Conservation (phyloP, 2,797 vertebrate species). For the Heteromormyrus szaboi region DNA sequence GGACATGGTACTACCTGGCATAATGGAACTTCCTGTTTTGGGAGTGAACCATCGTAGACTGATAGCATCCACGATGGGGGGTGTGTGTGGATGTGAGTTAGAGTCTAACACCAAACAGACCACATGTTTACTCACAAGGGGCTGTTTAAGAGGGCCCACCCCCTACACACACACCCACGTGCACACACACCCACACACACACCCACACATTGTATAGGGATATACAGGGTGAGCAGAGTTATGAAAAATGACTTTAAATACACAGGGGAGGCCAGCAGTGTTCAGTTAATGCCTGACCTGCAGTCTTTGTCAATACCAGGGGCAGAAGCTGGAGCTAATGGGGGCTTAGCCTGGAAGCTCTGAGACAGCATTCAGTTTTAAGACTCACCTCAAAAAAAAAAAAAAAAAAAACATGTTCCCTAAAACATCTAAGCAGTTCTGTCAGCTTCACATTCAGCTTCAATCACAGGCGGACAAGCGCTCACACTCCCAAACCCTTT, state of each 20-base stretch:
- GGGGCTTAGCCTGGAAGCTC: background rate
- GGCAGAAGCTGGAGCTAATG: background rate
- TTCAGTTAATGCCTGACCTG: background rate
- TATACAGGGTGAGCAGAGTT: background rate
- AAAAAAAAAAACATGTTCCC: background rate
- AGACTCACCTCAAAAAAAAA: background rate
- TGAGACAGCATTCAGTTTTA: background rate
- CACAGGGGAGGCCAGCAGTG: background rate
- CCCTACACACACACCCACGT: background rate
- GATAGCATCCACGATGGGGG: background rate
- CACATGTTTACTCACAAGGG: background rate
- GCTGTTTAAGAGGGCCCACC: background rate
- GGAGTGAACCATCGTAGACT: background rate
- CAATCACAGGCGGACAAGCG: background rate
- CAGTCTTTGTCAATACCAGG: background rate
- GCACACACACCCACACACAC: background rate
- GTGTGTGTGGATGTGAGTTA: background rate
- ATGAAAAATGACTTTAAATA: background rate
- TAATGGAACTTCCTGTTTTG: background rate
- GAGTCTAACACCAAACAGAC: background rate
- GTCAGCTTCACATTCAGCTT: background rate
- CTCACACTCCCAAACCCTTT: background rate
- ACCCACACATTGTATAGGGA: background rate
- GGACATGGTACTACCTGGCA: background rate
- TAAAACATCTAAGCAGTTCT: background rate